Evolutionary conservation across 2,797 vertebrate genomes (phyloP), one percentile per base, ranked within the genome.

Genomic region (Pipistrellus nathusii): DNA sequence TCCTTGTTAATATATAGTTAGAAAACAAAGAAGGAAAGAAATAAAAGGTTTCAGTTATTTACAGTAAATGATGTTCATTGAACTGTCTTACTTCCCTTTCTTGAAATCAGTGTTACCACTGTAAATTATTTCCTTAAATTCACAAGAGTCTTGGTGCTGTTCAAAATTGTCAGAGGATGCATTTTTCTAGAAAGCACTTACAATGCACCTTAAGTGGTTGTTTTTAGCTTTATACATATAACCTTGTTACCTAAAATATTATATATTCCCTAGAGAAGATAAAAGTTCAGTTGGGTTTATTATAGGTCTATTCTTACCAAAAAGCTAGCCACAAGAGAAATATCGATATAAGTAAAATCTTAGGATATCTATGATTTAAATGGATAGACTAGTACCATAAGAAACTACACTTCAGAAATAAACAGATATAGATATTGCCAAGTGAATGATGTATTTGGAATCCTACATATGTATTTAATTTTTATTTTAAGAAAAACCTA

Each of bases 141-240:
- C 86, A 96, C 57, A 97, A 93, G 97, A 88, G 23, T 62, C 32
- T 96, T 96, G 25, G 83, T 92, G 95, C 68, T 94, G 91, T 92
- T 96, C 95, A 77, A 96, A 96, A 95, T 68, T 97, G 97, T 86
- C 93, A 91, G 0, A 1, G 88, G 96, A 97, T 82, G 38, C 21
- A 75, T 97, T 97, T 97, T 97, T 97, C 95, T 97, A 90, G 93
- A 95, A 97, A 97, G 96, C 90, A 97, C 96, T 96, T 96, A 94
- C 21, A 95, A 66, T 46, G 85, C 25, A 83, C 90, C 87, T 71
- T 76, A 97, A 97, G 93, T 80, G 57, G 76, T 83, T 97, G 90
- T 92, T 92, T 98, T 97, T 95, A 97, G 91, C 85, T 93, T 85
- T 95, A 69, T 18, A 5, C 84, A 93, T 88, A 94, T 96, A 96